Evolutionary conservation across 2,113 vertebrate genomes (phyloP).

Genomic region (Rhinopithecus roxellana): DNA sequence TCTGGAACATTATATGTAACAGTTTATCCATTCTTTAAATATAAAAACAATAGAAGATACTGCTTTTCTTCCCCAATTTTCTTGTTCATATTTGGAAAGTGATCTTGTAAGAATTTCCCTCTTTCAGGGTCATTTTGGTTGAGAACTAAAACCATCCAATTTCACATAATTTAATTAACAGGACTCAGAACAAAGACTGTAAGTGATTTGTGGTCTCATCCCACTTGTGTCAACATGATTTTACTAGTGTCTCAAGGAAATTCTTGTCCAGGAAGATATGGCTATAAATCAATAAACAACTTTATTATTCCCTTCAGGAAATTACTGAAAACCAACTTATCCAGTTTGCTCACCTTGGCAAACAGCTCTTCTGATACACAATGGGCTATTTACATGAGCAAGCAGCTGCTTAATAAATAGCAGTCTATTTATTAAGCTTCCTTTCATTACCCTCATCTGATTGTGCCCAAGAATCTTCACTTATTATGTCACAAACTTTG

Average conservation of each 20-base stretch:
- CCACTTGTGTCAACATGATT: not conserved
- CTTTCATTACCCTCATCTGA: not conserved
- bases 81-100: not conserved
- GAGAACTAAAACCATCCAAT: not conserved
- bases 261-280: not conserved
- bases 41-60: not conserved
- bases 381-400: not conserved
- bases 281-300: not conserved
- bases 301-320: not conserved
- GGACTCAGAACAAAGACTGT: not conserved
- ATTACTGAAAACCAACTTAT: not conserved
- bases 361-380: not conserved
- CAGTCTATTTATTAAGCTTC: not conserved
- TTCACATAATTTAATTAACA: not conserved
- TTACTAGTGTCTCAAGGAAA: constrained; percentile 8
- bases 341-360: not conserved
- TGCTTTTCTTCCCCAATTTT: not conserved
- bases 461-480: not conserved
- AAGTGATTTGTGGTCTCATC: not conserved
- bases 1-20: not conserved
- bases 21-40: not conserved
- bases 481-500: not conserved
- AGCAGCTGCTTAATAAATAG: not conserved
- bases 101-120: not conserved
- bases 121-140: not conserved